Evolutionary conservation across 2,113 vertebrate species (phyloP).

Genomic region (Tetraodon nigroviridis): DNA sequence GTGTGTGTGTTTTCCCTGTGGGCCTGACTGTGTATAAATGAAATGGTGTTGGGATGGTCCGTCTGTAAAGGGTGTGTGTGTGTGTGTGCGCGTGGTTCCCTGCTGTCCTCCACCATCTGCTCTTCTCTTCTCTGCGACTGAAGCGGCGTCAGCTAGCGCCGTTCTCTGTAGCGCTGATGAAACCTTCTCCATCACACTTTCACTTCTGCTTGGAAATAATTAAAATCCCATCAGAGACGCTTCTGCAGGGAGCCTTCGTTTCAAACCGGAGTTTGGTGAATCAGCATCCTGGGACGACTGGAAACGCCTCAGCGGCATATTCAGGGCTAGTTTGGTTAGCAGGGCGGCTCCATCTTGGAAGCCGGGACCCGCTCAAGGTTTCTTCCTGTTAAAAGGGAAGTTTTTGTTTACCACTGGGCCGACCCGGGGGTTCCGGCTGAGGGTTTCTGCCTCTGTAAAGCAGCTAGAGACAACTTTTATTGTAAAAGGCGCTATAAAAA

Average conservation of each 20-base stretch:
- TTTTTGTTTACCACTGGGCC: too few relatives aligned
- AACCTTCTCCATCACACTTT: background rate
- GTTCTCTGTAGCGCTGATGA: constrained; percentile 12
- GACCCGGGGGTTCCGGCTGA: too few relatives aligned
- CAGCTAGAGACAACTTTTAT: too few relatives aligned
- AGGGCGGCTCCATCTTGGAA: too few relatives aligned
- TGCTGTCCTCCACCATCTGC: constrained; percentile 55
- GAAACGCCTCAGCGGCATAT: too few relatives aligned
- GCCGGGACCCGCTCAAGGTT: too few relatives aligned
- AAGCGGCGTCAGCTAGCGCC: constrained; percentile 9
- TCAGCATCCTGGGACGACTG: too few relatives aligned
- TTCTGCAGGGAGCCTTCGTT: background rate
- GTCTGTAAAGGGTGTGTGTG: constrained; percentile 15
- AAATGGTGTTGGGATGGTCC: constrained; percentile 20
- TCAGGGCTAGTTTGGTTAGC: too few relatives aligned
- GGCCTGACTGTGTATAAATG: constrained; percentile 23
- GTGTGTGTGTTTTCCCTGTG: constrained; percentile 15
- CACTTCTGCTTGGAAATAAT: constrained; percentile 26
- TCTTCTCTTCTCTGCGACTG: constrained; percentile 22
- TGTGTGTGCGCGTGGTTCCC: constrained; percentile 30
- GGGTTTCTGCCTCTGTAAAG: too few relatives aligned
- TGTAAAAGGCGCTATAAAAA: too few relatives aligned
- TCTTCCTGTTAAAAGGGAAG: too few relatives aligned
- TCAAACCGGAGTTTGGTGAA: background rate
- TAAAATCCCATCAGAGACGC: background rate